Conservation (phyloP, 2,113 vertebrate genomes). For the Gavialis gangeticus region DNA sequence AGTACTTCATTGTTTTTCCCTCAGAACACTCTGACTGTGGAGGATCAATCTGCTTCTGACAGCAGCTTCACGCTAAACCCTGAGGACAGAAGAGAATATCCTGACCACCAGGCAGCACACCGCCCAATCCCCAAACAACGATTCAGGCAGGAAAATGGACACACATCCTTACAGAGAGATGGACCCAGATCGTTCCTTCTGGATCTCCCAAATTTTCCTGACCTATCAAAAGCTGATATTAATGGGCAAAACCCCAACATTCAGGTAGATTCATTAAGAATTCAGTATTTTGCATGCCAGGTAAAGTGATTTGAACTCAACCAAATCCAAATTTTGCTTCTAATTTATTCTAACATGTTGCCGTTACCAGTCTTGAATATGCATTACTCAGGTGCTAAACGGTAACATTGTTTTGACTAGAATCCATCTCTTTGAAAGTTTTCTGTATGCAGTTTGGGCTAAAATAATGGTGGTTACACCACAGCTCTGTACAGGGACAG, state of each 20-base stretch:
- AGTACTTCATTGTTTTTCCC: background rate
- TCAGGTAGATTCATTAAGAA: slow-evolving; percentile 83
- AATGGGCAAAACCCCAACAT: slow-evolving; percentile 98
- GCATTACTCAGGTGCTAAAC: too few relatives aligned
- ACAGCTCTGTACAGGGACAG: too few relatives aligned
- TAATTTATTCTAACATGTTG: too few relatives aligned
- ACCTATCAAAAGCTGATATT: slow-evolving; percentile 96
- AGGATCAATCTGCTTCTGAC: slow-evolving; percentile 76
- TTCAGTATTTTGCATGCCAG: background rate
- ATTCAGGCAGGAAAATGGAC: slow-evolving; percentile 77
- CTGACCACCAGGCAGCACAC: slow-evolving; percentile 81
- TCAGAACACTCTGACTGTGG: slow-evolving; percentile 83
- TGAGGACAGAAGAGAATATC: slow-evolving; percentile 76
- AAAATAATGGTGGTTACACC: too few relatives aligned
- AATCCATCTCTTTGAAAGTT: too few relatives aligned
- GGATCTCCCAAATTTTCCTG: slow-evolving; percentile 96
- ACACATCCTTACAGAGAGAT: slow-evolving; percentile 87
- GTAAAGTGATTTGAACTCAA: background rate
- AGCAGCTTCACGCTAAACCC: slow-evolving; percentile 78
- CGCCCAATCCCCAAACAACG: slow-evolving; percentile 83
- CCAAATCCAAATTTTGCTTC: background rate
- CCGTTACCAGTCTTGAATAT: background rate
- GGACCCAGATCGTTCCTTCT: slow-evolving; percentile 91
- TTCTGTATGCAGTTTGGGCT: too few relatives aligned
- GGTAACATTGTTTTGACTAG: too few relatives aligned